Evolutionary conservation across 2,888 invertebrate species (phyloP).

Genomic region (Eulithis prunata): DNA sequence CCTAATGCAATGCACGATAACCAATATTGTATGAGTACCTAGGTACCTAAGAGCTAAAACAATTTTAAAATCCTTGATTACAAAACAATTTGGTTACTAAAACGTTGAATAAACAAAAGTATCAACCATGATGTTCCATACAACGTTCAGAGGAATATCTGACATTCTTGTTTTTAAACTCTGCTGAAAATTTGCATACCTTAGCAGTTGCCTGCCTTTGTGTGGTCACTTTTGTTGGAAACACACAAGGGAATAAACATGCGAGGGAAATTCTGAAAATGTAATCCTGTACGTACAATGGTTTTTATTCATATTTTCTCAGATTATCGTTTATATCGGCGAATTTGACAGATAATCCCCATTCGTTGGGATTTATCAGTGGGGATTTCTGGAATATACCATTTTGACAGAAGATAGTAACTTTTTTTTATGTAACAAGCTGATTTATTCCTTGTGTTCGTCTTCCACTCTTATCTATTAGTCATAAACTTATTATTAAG

Average conservation of each 20-base stretch:
- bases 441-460: no score
- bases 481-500: no score
- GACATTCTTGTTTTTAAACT: slow-evolving; percentile 44
- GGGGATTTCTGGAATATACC: no score
- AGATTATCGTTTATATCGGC: neutral
- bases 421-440: no score
- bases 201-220: slow-evolving; percentile 44
- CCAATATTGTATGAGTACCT: no score
- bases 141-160: slow-evolving; percentile 42
- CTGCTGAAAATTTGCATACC: slow-evolving; percentile 39
- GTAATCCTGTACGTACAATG: slow-evolving; percentile 38
- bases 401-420: no score
- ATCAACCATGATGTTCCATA: slow-evolving; percentile 21
- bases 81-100: neutral
- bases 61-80: no score
- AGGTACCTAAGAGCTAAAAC: no score
- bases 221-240: slow-evolving; percentile 53
- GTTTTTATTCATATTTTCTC: slow-evolving; percentile 20
- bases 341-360: neutral
- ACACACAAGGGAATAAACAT: slow-evolving; percentile 46
- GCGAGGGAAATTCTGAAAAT: slow-evolving; percentile 44
- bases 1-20: no score
- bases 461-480: no score
- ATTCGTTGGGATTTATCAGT: neutral
- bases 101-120: slow-evolving; percentile 22